Percentiles rank a stretch among this genome's conserved stretches.
phyloP scores from a whole-genome alignment of 1,140 invertebrate species.

The Cyphomyrmex costatus region DNA sequence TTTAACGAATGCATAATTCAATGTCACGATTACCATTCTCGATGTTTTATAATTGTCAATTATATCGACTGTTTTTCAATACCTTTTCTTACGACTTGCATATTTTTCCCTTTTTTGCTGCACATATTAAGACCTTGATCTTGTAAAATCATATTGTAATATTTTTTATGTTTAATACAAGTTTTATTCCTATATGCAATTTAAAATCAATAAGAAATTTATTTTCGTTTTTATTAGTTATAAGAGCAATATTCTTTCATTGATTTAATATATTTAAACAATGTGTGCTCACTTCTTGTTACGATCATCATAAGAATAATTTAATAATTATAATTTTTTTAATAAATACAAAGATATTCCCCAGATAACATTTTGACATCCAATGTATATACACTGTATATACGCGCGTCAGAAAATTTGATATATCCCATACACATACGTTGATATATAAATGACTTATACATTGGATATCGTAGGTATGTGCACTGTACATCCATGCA shows the following conservation, averaged over 20 bases:
- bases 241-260: background rate
- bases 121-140: no score
- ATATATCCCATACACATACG: no score
- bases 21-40: background rate
- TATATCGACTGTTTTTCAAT: conserved; percentile 9
- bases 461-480: no score
- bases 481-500: no score
- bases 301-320: background rate
- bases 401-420: no score
- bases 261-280: conserved; percentile 11
- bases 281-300: background rate
- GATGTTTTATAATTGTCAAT: conserved; percentile 11
- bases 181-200: background rate
- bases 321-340: no score
- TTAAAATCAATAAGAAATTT: background rate
- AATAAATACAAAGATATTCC: no score
- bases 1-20: conserved; percentile 25
- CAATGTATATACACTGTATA: no score
- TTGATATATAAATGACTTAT: no score
- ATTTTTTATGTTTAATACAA: background rate
- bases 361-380: no score
- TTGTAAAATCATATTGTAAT: background rate
- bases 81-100: background rate
- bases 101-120: background rate
- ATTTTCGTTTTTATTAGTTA: background rate